Evolutionary conservation across 2,797 vertebrate species (phyloP).

Genomic region (Hippoglossus hippoglossus): DNA sequence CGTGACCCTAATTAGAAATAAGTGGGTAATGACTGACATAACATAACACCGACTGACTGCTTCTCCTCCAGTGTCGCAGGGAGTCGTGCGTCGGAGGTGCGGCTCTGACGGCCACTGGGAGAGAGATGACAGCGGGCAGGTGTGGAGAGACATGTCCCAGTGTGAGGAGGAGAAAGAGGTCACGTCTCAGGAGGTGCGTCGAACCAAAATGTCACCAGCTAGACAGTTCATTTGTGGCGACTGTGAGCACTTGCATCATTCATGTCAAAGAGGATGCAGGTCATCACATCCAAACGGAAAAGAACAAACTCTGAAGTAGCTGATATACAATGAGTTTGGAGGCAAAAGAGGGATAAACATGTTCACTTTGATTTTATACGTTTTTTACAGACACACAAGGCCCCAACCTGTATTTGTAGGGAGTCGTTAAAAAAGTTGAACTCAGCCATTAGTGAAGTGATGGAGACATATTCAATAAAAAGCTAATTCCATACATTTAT

Average conservation of each 20-base stretch:
- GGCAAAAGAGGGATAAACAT: no score
- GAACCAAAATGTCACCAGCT: background rate
- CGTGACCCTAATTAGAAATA: background rate
- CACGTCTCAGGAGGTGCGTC: constrained; percentile 78
- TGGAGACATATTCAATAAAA: no score
- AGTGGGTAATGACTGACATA: background rate
- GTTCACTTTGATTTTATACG: no score
- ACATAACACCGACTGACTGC: background rate
- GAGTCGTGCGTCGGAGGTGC: constrained; percentile 80
- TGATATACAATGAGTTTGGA: no score
- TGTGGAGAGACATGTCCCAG: constrained; percentile 86
- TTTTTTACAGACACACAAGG: no score
- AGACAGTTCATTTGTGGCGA: background rate
- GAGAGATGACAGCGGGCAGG: constrained; percentile 74
- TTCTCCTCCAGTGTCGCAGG: constrained; percentile 79
- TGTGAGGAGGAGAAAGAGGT: constrained; percentile 85
- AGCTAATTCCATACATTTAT: no score
- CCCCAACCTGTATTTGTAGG: no score
- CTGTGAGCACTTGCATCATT: background rate
- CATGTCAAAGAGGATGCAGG: background rate
- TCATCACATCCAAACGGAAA: background rate
- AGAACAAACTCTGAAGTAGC: no score
- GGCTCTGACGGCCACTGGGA: constrained; percentile 82
- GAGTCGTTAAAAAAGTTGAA: no score
- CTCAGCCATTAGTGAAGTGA: no score